phyloP scores from a whole-genome alignment of 2,888 invertebrate genomes.

The Nymphalis c-album region DNA sequence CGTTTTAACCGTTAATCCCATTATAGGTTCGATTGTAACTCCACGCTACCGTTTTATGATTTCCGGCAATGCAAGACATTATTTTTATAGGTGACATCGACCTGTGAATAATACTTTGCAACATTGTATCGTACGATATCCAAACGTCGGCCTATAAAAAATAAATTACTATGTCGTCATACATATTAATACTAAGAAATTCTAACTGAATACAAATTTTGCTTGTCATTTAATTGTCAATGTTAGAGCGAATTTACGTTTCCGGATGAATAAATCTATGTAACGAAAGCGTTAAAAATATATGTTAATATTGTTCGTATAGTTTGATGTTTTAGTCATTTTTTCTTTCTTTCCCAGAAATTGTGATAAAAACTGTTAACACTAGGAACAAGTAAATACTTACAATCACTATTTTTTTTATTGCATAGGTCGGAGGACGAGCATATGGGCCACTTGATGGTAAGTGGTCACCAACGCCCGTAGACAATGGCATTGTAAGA shows the following conservation, averaged over 20 bases:
- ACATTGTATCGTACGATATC: slow-evolving; percentile 45
- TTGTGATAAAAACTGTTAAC: no score
- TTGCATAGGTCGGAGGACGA: no score
- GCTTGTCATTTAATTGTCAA: slow-evolving; percentile 1
- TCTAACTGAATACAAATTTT: slow-evolving; percentile 4
- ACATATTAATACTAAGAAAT: slow-evolving; percentile 30
- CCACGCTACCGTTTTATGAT: slow-evolving; percentile 52
- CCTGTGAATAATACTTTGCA: slow-evolving; percentile 45
- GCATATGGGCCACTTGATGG: no score
- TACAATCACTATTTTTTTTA: no score
- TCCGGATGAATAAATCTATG: slow-evolving; percentile 1
- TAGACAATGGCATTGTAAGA: no score
- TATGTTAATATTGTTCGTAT: no score
- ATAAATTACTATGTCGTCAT: slow-evolving; percentile 34
- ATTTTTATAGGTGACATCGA: slow-evolving; percentile 50
- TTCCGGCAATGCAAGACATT: slow-evolving; percentile 55
- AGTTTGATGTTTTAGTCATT: no score
- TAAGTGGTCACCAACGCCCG: no score
- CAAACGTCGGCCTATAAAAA: slow-evolving; percentile 35
- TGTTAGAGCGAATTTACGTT: slow-evolving; percentile 11
- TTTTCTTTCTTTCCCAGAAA: no score
- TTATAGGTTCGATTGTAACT: slow-evolving; percentile 23
- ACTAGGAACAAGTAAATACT: no score
- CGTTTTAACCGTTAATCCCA: slow-evolving; percentile 27
- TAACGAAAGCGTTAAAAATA: no score